Conservation (phyloP, 2,113 vertebrate genomes). For the Bos indicus region DNA sequence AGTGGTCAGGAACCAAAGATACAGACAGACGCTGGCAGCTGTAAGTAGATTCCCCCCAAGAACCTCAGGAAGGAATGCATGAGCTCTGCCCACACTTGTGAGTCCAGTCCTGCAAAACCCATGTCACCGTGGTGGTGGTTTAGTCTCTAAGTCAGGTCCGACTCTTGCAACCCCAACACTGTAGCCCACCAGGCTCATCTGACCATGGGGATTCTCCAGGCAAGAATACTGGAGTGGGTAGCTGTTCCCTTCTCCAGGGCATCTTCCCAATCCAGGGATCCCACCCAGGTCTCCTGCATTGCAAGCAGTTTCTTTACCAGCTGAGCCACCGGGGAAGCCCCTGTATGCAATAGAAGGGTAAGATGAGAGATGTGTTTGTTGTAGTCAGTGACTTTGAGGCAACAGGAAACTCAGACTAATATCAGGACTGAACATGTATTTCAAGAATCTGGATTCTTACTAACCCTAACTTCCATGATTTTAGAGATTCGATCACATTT, state of each 20-base stretch:
- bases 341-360: accelerated
- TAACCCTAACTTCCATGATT: neutral
- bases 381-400: neutral
- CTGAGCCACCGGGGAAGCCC: neutral
- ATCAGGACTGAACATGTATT: neutral
- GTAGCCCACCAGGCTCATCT: neutral
- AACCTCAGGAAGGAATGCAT: neutral
- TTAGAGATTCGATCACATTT: neutral
- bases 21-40: accelerated
- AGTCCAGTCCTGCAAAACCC: neutral
- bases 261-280: neutral
- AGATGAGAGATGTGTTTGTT: neutral
- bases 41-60: accelerated
- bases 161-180: neutral
- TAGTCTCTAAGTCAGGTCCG: neutral
- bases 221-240: neutral
- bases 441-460: too few species aligned
- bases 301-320: neutral
- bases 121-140: neutral
- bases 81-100: neutral
- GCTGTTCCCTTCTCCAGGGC: neutral
- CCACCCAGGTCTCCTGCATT: neutral
- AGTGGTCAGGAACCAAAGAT: neutral
- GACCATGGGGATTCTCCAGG: neutral
- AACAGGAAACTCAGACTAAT: neutral